Evolutionary conservation across 2,888 invertebrate species (phyloP).

Genomic region (Rhaphigaster nebulosa): DNA sequence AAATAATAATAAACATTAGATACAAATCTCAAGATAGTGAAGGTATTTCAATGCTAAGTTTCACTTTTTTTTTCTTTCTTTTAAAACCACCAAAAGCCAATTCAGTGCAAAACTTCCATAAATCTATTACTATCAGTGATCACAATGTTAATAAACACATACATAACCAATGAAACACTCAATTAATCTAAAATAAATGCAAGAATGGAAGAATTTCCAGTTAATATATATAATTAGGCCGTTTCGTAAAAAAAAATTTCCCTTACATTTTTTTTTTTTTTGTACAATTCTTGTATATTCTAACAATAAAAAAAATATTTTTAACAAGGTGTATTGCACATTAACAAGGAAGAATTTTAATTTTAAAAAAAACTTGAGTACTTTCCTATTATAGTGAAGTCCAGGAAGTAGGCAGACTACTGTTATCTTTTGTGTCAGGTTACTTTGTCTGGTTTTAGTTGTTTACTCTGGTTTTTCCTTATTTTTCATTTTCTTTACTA

Average conservation of each 20-base stretch:
- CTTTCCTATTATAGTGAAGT: not conserved
- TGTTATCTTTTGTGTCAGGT: not conserved
- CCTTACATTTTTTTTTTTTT: not conserved
- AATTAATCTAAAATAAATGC: slow-evolving; percentile 39
- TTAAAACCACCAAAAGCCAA: not conserved
- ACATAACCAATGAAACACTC: not conserved
- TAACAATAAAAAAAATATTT: slow-evolving; percentile 38
- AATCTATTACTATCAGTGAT: slow-evolving; percentile 15
- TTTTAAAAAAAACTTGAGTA: not conserved
- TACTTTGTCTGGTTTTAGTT: not conserved
- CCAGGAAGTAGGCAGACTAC: not conserved
- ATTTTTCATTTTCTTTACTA: not conserved
- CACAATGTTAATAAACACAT: slow-evolving; percentile 23
- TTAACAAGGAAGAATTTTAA: slow-evolving; percentile 15
- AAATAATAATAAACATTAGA: not conserved
- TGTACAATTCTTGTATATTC: not conserved
- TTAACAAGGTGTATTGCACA: slow-evolving; percentile 42
- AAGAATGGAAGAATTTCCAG: slow-evolving; percentile 38
- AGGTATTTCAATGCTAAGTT: not conserved
- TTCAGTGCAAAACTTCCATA: slow-evolving; percentile 11
- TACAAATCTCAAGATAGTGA: not conserved
- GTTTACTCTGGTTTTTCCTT: not conserved
- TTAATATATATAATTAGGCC: slow-evolving; percentile 44
- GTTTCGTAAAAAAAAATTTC: slow-evolving; percentile 6
- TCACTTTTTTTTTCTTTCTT: not conserved